Base-by-base conservation (phyloP, 2,797 vertebrate genomes). In the Mus caroli region DNA sequence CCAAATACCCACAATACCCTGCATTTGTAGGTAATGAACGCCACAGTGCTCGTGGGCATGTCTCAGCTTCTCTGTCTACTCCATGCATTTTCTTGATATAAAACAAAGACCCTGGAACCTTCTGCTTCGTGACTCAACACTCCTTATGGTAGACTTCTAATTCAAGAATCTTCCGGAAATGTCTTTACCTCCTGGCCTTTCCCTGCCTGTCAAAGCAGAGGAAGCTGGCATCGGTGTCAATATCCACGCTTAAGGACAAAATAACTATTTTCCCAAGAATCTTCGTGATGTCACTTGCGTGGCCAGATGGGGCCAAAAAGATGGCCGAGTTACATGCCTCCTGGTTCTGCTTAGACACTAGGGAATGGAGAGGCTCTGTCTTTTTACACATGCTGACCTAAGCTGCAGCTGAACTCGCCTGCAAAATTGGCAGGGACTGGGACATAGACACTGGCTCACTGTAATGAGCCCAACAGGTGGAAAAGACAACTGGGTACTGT, bases 401-500 rank as follows among this genome's bases (percentile, higher is more conserved):
- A 1, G 78, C 52, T 12, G 1, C 22, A 40, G 71, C 15, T 83
- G 37, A 50, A 43, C 88, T 78, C 77, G 43, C 3, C 0, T 17
- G 88, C 56, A 64, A 80, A 34, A n/a, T 3, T 56, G 92, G 86
- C 75, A 56, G 79, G 91, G 76, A 88, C n/a, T 8, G 43, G 62
- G 82, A 82, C 60, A 31, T 43, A 75, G 96, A 96, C 92, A 96
- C 34, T 54, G 82, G 88, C 88, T 95, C 94, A 50, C 91, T 78
- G n/a, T 91, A 95, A 92, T 93, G 95, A 89, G 69, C 82, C 90
- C 88, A 73, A 92, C 93, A 97, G 96, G 96, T 96, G 95, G 94
- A 96, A 95, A 94, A 97, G 83, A 89, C 94, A 95, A 85, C 92
- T 56, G 96, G 43, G 84, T 19, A n/a, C 88, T 50, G 93, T 13